These are phyloP conservation scores for Anthopleura xanthogrammica DNA, from an alignment of 92 coral and sea anemone genomes.

Conservation along the genomic window DNA sequence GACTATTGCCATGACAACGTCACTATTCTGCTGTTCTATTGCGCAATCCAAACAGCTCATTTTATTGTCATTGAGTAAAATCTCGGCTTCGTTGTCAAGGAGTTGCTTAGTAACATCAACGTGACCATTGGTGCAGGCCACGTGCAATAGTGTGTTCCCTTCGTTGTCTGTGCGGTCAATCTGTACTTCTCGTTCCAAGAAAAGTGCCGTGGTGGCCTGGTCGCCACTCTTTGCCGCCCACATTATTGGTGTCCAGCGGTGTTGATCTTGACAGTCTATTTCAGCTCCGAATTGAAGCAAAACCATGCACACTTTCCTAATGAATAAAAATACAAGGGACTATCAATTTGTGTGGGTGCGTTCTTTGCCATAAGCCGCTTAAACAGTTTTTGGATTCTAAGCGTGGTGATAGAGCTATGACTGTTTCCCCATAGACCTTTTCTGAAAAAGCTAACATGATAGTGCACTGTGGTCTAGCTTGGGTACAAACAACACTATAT, in stretches of 20 bases:
- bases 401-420: too few species aligned
- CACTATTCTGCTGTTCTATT: constrained; percentile 46
- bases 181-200: constrained; percentile 41
- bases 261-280: constrained; percentile 48
- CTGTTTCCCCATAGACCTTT: too few species aligned
- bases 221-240: constrained; percentile 76
- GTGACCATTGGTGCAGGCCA: constrained; percentile 54
- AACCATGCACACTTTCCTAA: constrained; percentile 60
- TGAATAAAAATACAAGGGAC: not conserved
- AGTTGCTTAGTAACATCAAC: constrained; percentile 55
- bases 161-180: constrained; percentile 40
- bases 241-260: constrained; percentile 87
- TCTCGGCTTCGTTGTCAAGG: constrained; percentile 51
- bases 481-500: too few species aligned
- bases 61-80: constrained; percentile 29
- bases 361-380: not conserved
- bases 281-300: constrained; percentile 74
- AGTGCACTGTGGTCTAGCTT: too few species aligned
- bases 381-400: too few species aligned
- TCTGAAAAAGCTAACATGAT: too few species aligned
- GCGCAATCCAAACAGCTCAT: constrained; percentile 54
- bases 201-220: constrained; percentile 42
- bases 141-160: constrained; percentile 67
- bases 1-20: constrained; percentile 59
- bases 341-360: not conserved